Evolutionary conservation across 2,797 vertebrate species (phyloP).

Genomic region (Sebastes vulpes): DNA sequence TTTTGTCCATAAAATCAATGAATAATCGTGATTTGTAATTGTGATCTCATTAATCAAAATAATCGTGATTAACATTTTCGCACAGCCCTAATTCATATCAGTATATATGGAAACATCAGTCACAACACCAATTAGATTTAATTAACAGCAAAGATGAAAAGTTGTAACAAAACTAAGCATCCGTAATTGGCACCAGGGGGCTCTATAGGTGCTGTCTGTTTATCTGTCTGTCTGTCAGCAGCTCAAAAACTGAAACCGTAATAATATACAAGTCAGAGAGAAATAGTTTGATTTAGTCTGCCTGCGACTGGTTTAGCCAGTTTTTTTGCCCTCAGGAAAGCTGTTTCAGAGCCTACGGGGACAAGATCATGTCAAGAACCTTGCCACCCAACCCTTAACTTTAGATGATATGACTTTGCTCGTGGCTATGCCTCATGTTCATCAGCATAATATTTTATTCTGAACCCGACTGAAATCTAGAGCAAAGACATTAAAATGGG

Average conservation of each 20-base stretch:
- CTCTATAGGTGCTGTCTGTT: constrained; percentile 1
- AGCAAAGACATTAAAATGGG: constrained; percentile 8
- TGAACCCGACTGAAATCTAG: constrained; percentile 17
- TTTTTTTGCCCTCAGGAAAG: constrained; percentile 63
- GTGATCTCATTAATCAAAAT: not conserved
- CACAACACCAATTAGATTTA: constrained; percentile 1
- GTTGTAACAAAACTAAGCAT: constrained; percentile 1
- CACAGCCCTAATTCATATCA: not conserved
- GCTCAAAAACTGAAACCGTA: constrained; percentile 16
- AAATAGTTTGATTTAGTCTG: constrained; percentile 50
- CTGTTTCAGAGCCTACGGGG: constrained; percentile 56
- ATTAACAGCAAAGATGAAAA: constrained; percentile 20
- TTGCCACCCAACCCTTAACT: constrained; percentile 57
- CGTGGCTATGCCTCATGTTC: constrained; percentile 49
- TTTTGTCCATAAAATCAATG: not conserved
- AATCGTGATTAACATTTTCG: not conserved
- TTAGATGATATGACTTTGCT: constrained; percentile 64
- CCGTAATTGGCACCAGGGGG: not conserved
- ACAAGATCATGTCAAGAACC: constrained; percentile 68
- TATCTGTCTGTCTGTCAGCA: constrained; percentile 6
- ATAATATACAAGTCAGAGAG: constrained; percentile 19
- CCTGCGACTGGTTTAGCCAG: constrained; percentile 36
- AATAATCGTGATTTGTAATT: not conserved
- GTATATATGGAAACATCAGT: not conserved
- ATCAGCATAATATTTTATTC: constrained; percentile 60